phyloP scores from a whole-genome alignment of 2,888 invertebrate species.

The Brachyopa scutellaris region DNA sequence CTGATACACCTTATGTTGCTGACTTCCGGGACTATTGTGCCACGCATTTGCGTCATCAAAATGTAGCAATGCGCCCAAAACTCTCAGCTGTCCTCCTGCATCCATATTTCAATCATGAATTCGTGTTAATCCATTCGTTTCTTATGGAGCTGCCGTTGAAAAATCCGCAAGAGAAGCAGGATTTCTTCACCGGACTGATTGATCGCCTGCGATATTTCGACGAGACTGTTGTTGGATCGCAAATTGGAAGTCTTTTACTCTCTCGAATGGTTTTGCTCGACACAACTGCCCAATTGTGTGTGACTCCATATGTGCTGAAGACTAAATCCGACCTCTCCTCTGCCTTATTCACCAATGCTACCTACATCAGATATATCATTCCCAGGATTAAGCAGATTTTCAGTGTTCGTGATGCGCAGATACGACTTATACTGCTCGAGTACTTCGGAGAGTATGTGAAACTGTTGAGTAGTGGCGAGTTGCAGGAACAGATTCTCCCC shows the following conservation, averaged over 20 bases:
- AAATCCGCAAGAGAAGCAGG: conserved; percentile 87
- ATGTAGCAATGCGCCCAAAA: conserved; percentile 86
- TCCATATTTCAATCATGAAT: conserved; percentile 92
- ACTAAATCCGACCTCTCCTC: conserved; percentile 83
- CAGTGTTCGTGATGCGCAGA: conserved; percentile 92
- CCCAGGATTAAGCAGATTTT: conserved; percentile 91
- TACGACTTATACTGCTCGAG: conserved; percentile 89
- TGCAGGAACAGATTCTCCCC: conserved; percentile 91
- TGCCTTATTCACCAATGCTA: conserved; percentile 86
- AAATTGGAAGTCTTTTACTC: conserved; percentile 89
- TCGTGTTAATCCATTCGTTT: conserved; percentile 91
- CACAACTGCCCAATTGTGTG: conserved; percentile 86
- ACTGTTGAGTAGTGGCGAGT: conserved; percentile 88
- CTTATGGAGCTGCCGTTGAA: conserved; percentile 92
- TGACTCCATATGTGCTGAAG: conserved; percentile 81
- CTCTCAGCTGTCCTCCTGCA: conserved; percentile 87
- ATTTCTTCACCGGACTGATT: conserved; percentile 89
- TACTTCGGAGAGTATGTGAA: conserved; percentile 90
- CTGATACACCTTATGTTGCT: conserved; percentile 86
- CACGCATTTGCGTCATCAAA: conserved; percentile 86
- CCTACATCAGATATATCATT: conserved; percentile 89
- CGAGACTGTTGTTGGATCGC: conserved; percentile 91
- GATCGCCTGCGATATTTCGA: conserved; percentile 88
- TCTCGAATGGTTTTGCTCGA: conserved; percentile 94
- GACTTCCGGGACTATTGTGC: conserved; percentile 89